Base-by-base conservation (phyloP, 2,113 vertebrate species). In the Poeciliopsis retropinna region DNA sequence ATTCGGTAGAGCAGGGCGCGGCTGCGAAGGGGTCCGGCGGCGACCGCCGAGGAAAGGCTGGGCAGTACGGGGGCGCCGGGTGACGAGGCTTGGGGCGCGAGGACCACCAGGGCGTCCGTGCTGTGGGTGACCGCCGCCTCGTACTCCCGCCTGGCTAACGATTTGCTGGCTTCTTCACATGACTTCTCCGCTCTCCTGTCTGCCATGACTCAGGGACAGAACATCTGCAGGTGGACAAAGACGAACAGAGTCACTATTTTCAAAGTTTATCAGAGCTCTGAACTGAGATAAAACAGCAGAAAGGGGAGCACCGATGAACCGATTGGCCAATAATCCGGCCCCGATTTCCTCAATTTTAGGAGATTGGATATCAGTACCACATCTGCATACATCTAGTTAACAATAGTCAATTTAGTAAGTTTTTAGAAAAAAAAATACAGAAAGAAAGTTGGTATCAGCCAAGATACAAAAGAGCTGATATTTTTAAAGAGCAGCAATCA, bases 191-290 rank as follows among this genome's bases (percentile, higher is more conserved):
- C 96, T 97, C 97, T 98, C 96, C 97, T 98, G 97, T 99, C 97
- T 96, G 97, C 98, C 97, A 98, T 99, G 98, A 98, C 97, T 99
- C 94, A 96, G 97, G 94, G 95, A 98, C 96, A 97, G 96, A 96
- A 97, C 95, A 92, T 96, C 97, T 98, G 87, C 60, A 69, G 37
- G 79, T 63, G 85, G 60, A 81, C 87, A 70, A 37, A 11, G 2
- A 68, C 1, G 28, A 60, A 69, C 8, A 66, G 1, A 4, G 41
- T 34, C 0, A 22, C 12, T 60, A 37, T 37, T 37, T 37, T 10
- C 34, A 37, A 11, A 12, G 10, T 37, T 37, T 12, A 37, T 37
- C 10, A 10, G 34, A 3, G 10, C 34, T 12, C 11, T 2, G 10
- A 37, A 37, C 34, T 11, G 34, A 37, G 34, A 37, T 37, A 0